These are phyloP conservation scores for Scalopus aquaticus DNA, from an alignment of 2,113 vertebrate species.

Conservation along the genomic window DNA sequence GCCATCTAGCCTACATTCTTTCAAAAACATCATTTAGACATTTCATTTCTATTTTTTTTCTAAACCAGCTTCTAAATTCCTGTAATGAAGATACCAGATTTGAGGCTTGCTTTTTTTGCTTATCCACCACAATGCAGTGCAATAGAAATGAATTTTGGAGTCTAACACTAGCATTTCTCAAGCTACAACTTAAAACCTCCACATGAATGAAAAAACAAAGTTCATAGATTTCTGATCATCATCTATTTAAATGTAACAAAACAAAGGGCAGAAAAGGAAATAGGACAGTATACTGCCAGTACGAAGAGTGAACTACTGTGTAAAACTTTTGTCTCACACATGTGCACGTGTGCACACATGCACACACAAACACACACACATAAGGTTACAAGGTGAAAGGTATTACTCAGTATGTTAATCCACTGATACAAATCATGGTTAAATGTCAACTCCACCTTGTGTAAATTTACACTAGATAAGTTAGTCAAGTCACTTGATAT, in stretches of 20 bases:
- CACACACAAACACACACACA: not conserved
- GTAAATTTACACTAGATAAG: not conserved
- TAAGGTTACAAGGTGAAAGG: not conserved
- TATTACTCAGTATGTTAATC: not conserved
- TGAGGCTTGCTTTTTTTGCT: not conserved
- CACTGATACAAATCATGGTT: not conserved
- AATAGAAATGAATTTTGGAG: not conserved
- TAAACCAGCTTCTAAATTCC: not conserved
- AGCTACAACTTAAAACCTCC: not conserved
- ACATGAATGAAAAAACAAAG: not conserved
- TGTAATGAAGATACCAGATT: not conserved
- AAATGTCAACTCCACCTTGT: not conserved
- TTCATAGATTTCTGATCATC: not conserved
- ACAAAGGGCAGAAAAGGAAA: not conserved
- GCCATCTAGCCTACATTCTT: not conserved
- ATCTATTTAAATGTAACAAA: not conserved
- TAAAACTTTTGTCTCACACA: not conserved
- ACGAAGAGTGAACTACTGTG: not conserved
- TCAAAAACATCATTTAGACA: not conserved
- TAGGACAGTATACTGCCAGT: no score
- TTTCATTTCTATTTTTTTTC: not conserved
- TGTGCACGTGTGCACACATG: not conserved
- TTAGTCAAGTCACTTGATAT: no score
- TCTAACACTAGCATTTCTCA: not conserved
- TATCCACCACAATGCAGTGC: accelerated